These are phyloP conservation scores for Patiria pectinifera DNA, from an alignment of 53 echinoderm and acorn worm genomes.

Conservation along the genomic window DNA sequence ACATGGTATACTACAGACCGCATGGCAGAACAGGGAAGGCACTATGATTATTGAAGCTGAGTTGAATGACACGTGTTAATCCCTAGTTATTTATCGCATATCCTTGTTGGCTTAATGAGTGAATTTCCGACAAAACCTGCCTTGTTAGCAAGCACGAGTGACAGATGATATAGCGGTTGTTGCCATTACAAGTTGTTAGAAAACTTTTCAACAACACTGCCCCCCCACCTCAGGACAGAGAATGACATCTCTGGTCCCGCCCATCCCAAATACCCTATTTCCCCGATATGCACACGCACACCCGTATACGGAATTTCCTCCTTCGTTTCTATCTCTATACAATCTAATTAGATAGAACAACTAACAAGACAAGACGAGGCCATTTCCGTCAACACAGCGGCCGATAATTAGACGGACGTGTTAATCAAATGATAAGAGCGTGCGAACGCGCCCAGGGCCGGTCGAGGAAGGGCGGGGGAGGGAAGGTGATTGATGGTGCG, in stretches of 20 bases:
- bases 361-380: constrained; percentile 47
- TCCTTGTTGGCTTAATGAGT: constrained; percentile 15
- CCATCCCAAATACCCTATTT: background rate
- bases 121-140: background rate
- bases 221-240: background rate
- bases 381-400: constrained; percentile 53
- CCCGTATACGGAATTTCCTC: constrained; percentile 7
- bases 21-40: background rate
- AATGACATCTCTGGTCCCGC: background rate
- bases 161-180: background rate
- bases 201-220: background rate
- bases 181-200: background rate
- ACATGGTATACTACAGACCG: no score
- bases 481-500: background rate
- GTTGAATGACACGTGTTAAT: background rate
- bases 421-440: constrained; percentile 47
- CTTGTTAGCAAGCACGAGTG: constrained; percentile 7
- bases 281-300: background rate
- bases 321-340: background rate
- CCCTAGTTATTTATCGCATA: background rate
- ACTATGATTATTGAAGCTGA: background rate
- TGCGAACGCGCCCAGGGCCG: background rate
- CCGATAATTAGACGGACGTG: constrained; percentile 56
- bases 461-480: background rate
- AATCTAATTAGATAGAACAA: constrained; percentile 50